These are phyloP conservation scores for Frankliniella fusca DNA, from an alignment of 2,888 invertebrate genomes.

Conservation along the genomic window DNA sequence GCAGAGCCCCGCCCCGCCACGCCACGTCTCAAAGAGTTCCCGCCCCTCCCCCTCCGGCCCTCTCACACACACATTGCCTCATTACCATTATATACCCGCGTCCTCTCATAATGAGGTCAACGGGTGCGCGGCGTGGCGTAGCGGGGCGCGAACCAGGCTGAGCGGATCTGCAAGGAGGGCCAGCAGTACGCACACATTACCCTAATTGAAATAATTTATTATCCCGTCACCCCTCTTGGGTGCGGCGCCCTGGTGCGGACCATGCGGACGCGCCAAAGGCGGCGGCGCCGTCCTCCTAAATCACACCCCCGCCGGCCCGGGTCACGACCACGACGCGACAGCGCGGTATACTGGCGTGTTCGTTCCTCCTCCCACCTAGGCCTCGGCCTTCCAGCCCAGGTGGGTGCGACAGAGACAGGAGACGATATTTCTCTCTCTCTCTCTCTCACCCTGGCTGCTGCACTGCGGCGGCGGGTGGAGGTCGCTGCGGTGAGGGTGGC, in stretches of 20 bases:
- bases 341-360: neutral
- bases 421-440: neutral
- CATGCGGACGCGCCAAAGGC: too few species aligned
- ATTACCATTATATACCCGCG: neutral
- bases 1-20: too few species aligned
- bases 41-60: too few species aligned
- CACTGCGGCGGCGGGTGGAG: neutral
- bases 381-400: too few species aligned
- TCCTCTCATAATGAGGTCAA: neutral
- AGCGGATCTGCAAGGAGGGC: too few species aligned
- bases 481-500: neutral
- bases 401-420: too few species aligned
- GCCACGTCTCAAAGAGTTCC: too few species aligned
- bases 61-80: neutral
- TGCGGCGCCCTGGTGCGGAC: too few species aligned
- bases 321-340: neutral
- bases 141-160: neutral
- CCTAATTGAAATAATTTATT: conserved; percentile 25
- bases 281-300: neutral
- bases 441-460: neutral
- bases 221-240: neutral
- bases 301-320: neutral
- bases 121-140: neutral
- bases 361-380: too few species aligned
- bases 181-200: neutral